Conservation (phyloP, 2,113 vertebrate genomes). For the Anseranas semipalmata region DNA sequence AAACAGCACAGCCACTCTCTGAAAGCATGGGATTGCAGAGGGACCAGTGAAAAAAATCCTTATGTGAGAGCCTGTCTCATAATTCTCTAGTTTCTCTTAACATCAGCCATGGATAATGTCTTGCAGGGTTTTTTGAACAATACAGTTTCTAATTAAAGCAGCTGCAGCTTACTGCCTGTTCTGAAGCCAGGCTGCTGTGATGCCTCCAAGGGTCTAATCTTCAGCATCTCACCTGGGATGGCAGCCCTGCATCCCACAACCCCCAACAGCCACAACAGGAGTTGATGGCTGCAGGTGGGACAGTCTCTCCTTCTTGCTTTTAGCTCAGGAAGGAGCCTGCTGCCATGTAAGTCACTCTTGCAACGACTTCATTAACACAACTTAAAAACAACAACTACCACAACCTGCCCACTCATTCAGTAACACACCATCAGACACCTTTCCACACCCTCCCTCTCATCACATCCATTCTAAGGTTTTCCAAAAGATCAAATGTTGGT, state of each 20-base stretch:
- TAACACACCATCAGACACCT: not conserved
- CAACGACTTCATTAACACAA: not conserved
- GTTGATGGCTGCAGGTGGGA: not conserved
- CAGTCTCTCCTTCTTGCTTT: not conserved
- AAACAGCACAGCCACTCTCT: constrained; percentile 8
- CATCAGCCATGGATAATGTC: not conserved
- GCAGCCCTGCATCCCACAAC: not conserved
- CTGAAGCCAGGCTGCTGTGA: not conserved
- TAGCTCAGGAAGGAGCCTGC: not conserved
- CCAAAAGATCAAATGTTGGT: not conserved
- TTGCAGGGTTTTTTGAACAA: not conserved
- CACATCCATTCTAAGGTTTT: constrained; percentile 8
- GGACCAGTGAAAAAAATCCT: not conserved
- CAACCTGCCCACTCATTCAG: not conserved
- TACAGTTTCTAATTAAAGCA: not conserved
- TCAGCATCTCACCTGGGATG: not conserved
- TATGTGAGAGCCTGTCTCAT: not conserved
- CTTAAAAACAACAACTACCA: not conserved
- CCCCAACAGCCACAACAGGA: rapidly evolving
- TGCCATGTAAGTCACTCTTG: rapidly evolving
- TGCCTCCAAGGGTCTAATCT: not conserved
- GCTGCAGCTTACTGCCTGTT: not conserved
- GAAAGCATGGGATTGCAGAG: not conserved
- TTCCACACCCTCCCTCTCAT: not conserved
- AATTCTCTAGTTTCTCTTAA: not conserved